phyloP scores from a whole-genome alignment of 2,888 invertebrate species.

The Callosobruchus maculatus region DNA sequence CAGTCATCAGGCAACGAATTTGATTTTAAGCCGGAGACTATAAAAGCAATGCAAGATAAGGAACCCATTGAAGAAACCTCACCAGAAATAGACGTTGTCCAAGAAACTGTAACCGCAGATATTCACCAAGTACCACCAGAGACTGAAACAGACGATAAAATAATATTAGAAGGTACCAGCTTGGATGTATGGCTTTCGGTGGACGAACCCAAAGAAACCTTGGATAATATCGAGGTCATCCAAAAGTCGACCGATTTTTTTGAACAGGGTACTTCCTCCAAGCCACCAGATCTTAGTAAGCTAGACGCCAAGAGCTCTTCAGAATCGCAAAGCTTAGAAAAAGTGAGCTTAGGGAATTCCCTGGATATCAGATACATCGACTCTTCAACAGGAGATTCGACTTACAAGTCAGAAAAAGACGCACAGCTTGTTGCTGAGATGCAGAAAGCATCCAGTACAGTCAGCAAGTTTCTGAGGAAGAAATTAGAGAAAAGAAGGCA shows the following conservation, averaged over 20 bases:
- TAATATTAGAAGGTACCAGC: conserved; percentile 48
- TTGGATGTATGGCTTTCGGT: conserved; percentile 50
- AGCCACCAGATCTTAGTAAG: conserved; percentile 45
- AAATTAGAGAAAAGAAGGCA: conserved; percentile 40
- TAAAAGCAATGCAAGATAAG: conserved; percentile 25
- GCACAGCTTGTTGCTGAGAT: conserved; percentile 42
- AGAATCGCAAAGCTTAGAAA: conserved; percentile 45
- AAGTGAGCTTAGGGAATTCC: conserved; percentile 45
- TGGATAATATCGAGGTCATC: conserved; percentile 43
- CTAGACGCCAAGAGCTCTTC: conserved; percentile 46
- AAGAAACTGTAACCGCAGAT: conserved; percentile 33
- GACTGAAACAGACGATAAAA: conserved; percentile 32
- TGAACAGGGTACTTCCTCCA: conserved; percentile 40
- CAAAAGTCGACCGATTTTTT: conserved; percentile 48
- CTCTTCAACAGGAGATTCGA: conserved; percentile 47
- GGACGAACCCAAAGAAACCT: conserved; percentile 38
- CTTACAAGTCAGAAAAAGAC: conserved; percentile 46
- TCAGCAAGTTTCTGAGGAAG: conserved; percentile 40
- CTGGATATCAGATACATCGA: conserved; percentile 49
- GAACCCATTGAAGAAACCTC: conserved; percentile 38
- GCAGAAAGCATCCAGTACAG: conserved; percentile 42
- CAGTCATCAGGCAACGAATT: conserved; percentile 37
- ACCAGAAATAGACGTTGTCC: conserved; percentile 33
- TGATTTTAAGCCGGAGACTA: conserved; percentile 42
- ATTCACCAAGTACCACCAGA: conserved; percentile 31